Evolutionary conservation across 1,140 invertebrate species (phyloP), one percentile per base, ranked within the genome.

Genomic region (Araneus ventricosus): DNA sequence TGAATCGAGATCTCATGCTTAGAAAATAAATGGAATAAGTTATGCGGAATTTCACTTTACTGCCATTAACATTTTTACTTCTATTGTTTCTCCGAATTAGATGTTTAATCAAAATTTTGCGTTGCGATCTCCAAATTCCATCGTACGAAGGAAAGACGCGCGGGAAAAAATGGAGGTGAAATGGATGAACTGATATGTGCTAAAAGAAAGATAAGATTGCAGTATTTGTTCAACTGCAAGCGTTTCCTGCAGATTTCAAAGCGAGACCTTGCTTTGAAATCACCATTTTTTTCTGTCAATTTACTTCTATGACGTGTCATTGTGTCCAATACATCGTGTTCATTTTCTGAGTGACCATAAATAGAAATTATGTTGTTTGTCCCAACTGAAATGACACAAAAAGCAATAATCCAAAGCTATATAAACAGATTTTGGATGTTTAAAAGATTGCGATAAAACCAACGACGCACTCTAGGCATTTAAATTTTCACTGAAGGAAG

Each of bases 141-240:
- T 75, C 30, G 30, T 37, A 37, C 22, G 30, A 34, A 34, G 27
- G 10, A 34, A 34, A 75, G 37, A 20, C 22, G 10, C 22, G 30
- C 4, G 39, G 52, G 37, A 84, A 27, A 52, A n/a, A 84, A 84
- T 52, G 41, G 52, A 30, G 45, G 22, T 27, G 14, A 84, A 52
- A 84, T 52, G 45, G 41, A 30, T 27, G 30, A 75, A 30, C 41
- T 82, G 5, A 41, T 82, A 8, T 82, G 37, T n/a, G 27, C 41
- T 27, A 52, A 75, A 67, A 59, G 57, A n/a, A n/a, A 84, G 82
- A 84, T 84, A 84, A 84, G 39, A 84, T 84, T 84, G 82, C 39
- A 52, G 82, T 84, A 84, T 84, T 84, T 84, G 24, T 84, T 84
- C 82, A 84, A 52, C 82, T 84, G 39, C 41, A 27, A 24, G n/a